Evolutionary conservation across 2,888 invertebrate species (phyloP), one percentile per base, ranked within the genome.

Genomic region (Epirrhoe tristata): DNA sequence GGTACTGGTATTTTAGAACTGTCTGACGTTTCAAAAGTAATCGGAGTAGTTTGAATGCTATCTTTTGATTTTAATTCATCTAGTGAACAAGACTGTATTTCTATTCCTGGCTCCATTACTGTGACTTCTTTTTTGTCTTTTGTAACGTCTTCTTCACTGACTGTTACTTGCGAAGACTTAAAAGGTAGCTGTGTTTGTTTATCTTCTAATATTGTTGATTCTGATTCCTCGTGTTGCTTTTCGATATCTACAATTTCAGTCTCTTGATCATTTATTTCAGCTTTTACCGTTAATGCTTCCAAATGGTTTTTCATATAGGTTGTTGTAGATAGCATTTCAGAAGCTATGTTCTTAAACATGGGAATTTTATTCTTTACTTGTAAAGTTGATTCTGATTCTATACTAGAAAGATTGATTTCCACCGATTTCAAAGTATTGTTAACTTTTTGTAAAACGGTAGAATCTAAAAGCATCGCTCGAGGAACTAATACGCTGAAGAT

Each of bases 291-390:
- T 53, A 31, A 14, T 46, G 60, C 54, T 39, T 65, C 36, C 16
- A 75, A 61, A 31, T 55, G 16, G 0, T 14, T 62, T 67, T 80
- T 80, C 0, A 83, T 68, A 7, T 62, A 65, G 56, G 77, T 74
- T 12, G 80, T 81, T 1, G 81, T 62, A 34, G 70, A 65, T 16
- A 77, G 72, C 0, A 91, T 63, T 59, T 82, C 63, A 6, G 58
- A 43, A 3, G 90, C 80, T 61, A 91, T 74, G 63, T 83, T 77
- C 81, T 84, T 88, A 50, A 89, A 90, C 48, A 91, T 83, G 1
- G 92, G 92, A 72, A 93, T 89, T 79, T 93, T 93, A 48, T 88
- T 86, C 75, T 88, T 91, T 0, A 93, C 93, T 76, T 89, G 90
- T 66, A 93, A 73, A 24, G 83, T 83, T 31, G 85, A 70, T 46